phyloP scores from a whole-genome alignment of 2,888 invertebrate genomes.

The Steromphala cineraria region DNA sequence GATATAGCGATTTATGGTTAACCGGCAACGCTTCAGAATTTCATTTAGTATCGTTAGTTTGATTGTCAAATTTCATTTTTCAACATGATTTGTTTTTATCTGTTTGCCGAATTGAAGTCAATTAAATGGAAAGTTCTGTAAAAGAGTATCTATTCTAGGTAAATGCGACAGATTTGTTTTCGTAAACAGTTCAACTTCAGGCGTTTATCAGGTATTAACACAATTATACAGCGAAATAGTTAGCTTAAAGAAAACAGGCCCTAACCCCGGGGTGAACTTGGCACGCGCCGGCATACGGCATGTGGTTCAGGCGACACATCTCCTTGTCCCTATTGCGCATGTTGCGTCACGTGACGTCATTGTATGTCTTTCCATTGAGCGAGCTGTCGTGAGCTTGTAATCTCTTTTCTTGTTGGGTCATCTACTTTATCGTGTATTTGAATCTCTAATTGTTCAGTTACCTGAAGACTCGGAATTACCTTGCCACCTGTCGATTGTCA shows the following conservation, averaged over 20 bases:
- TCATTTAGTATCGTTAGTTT: too few relatives aligned
- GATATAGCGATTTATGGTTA: neutral
- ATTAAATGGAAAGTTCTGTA: too few relatives aligned
- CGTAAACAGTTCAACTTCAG: too few relatives aligned
- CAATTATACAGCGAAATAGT: too few relatives aligned
- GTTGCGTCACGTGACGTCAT: conserved; percentile 17
- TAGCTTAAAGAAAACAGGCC: too few relatives aligned
- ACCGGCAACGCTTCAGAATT: neutral
- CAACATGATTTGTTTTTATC: too few relatives aligned
- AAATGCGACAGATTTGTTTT: too few relatives aligned
- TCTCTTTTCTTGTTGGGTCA: neutral
- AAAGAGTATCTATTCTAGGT: too few relatives aligned
- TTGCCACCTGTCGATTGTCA: neutral
- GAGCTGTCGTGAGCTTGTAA: neutral
- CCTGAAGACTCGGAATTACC: neutral
- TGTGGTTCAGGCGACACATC: neutral
- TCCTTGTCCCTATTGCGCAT: neutral
- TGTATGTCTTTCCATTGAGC: neutral
- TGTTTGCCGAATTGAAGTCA: too few relatives aligned
- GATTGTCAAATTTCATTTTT: too few relatives aligned
- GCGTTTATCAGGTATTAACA: too few relatives aligned
- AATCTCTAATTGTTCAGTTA: neutral
- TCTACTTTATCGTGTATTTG: conserved; percentile 1
- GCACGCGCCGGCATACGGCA: neutral
- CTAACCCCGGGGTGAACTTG: neutral